Evolutionary conservation across 2,113 vertebrate genomes (phyloP).

Genomic region (Sclerurus mexicanus): DNA sequence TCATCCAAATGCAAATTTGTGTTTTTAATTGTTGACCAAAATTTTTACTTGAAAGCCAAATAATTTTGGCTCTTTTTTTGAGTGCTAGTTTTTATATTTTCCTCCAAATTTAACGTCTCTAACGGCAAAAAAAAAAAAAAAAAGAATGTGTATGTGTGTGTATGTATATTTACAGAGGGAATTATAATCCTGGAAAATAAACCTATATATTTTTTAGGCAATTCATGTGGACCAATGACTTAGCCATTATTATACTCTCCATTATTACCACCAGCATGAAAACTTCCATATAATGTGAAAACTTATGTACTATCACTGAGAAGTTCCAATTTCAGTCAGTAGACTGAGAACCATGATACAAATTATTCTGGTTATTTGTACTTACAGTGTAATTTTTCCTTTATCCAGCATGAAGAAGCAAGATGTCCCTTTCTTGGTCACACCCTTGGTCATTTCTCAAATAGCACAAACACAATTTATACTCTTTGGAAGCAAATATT

Average conservation of each 20-base stretch:
- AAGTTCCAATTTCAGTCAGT: neutral
- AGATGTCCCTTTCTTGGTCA: neutral
- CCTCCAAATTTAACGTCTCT: neutral
- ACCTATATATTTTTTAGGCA: accelerated
- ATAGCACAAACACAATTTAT: neutral
- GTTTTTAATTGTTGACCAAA: neutral
- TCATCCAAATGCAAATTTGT: neutral
- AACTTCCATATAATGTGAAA: neutral
- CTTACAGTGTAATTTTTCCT: neutral
- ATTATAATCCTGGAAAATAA: neutral
- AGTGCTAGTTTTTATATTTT: neutral
- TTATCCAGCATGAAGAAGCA: neutral
- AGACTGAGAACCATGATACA: neutral
- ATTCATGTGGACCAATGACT: neutral
- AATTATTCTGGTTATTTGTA: neutral
- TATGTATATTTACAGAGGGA: neutral
- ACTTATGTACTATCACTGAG: neutral
- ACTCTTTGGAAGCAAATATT: neutral
- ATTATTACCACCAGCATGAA: neutral
- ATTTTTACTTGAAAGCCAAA: neutral
- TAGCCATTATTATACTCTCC: neutral
- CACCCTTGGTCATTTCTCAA: neutral
- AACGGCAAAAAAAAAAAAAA: neutral
- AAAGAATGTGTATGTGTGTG: accelerated
- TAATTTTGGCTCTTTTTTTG: neutral